These are phyloP conservation scores for Caranx ignobilis DNA, from an alignment of 2,113 vertebrate species.

Conservation along the genomic window DNA sequence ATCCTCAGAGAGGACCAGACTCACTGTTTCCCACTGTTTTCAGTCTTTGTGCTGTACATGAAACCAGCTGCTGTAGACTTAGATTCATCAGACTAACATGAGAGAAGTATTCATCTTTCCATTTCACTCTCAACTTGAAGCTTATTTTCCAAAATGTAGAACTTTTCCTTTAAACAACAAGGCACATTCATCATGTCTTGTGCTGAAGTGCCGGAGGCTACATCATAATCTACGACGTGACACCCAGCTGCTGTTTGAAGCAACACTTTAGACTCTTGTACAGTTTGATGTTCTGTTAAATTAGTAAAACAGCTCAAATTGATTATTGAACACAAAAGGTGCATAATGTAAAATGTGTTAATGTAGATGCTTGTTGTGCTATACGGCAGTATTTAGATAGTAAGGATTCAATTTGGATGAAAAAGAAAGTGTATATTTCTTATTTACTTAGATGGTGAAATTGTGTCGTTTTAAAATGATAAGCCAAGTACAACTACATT, in stretches of 20 bases:
- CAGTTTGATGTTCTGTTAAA: slow-evolving; percentile 35
- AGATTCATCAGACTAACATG: background rate
- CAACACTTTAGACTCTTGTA: slow-evolving; percentile 23
- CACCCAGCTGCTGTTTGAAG: background rate
- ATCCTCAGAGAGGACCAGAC: background rate
- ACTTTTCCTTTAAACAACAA: slow-evolving; percentile 33
- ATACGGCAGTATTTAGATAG: slow-evolving; percentile 51
- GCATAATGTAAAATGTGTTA: slow-evolving; percentile 38
- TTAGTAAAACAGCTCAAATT: slow-evolving; percentile 15
- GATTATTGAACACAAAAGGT: slow-evolving; percentile 26
- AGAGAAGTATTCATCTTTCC: background rate
- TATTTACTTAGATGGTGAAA: slow-evolving; percentile 62
- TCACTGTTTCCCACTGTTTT: too few species aligned
- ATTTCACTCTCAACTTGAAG: background rate
- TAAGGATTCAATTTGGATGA: slow-evolving; percentile 33
- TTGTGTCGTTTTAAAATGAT: slow-evolving; percentile 61
- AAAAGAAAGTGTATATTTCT: slow-evolving; percentile 37
- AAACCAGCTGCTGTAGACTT: background rate
- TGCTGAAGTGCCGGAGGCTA: slow-evolving; percentile 19
- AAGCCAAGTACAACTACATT: slow-evolving; percentile 46
- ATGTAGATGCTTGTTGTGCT: slow-evolving; percentile 55
- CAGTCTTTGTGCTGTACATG: slow-evolving; percentile 13
- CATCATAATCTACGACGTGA: slow-evolving; percentile 9
- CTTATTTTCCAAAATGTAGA: slow-evolving; percentile 20
- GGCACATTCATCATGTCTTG: background rate